Evolutionary conservation across 2,888 invertebrate genomes (phyloP).

Genomic region (Diogma glabrata): DNA sequence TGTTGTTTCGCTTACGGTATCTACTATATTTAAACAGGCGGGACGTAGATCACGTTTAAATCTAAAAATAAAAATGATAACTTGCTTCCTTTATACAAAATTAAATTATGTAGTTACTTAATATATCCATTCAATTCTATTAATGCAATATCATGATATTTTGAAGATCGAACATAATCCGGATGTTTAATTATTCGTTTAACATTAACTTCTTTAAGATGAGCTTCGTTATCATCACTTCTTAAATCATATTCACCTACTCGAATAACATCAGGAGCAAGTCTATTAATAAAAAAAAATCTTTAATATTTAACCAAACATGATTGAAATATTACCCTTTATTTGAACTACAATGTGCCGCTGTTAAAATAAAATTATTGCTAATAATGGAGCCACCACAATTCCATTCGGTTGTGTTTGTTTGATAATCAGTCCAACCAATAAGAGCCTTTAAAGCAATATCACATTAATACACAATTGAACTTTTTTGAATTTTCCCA

Average conservation of each 20-base stretch:
- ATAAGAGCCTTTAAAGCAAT: too few relatives aligned
- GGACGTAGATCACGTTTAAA: too few relatives aligned
- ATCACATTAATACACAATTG: too few relatives aligned
- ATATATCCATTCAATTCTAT: slow-evolving; percentile 9
- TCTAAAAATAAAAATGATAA: too few relatives aligned
- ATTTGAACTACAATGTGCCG: slow-evolving; percentile 11
- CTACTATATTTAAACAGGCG: slow-evolving; percentile 10
- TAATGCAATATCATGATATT: slow-evolving; percentile 42
- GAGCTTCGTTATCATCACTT: slow-evolving; percentile 27
- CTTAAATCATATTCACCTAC: slow-evolving; percentile 35
- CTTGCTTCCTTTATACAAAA: too few relatives aligned
- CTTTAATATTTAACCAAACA: not conserved
- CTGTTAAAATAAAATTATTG: slow-evolving; percentile 11
- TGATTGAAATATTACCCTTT: slow-evolving; percentile 6
- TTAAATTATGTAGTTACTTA: not conserved
- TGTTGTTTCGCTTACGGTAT: not conserved
- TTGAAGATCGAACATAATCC: slow-evolving; percentile 30
- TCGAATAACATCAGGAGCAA: slow-evolving; percentile 32
- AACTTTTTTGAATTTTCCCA: too few relatives aligned
- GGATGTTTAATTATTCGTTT: slow-evolving; percentile 31
- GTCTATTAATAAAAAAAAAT: slow-evolving; percentile 22
- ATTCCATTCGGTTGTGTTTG: not conserved
- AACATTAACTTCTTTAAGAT: slow-evolving; percentile 29
- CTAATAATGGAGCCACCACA: slow-evolving; percentile 3
- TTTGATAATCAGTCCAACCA: not conserved